Evolutionary conservation across 64 coral and sea anemone genomes (phyloP), one percentile per base, ranked within the genome.

Genomic region (Catalaphyllia jardinei): DNA sequence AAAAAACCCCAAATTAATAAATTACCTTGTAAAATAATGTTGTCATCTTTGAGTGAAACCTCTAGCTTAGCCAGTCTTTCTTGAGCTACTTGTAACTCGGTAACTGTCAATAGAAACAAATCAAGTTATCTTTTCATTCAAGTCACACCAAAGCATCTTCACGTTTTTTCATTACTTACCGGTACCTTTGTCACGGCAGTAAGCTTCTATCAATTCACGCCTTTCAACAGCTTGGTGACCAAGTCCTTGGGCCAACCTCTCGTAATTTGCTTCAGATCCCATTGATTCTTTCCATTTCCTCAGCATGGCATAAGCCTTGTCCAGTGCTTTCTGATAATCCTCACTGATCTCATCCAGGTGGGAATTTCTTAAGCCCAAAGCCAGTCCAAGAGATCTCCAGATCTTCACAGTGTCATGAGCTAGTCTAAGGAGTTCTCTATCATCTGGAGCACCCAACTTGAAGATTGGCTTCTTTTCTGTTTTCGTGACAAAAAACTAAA

Each of bases 371-470:
- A 92, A 27, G 14, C 62, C 59, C 24, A 92, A 24, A 59, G 39
- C 74, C 22, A 75, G 17, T 17, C 90, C 90, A 30, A 92, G 72
- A 27, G 25, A 63, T 61, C 52, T 87, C 90, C 90, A 92, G 42
- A 87, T 71, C 16, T 27, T 17, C 13, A 87, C 0, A 24, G 54
- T 50, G n/a, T 92, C 80, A 30, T 59, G 63, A 63, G 90, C 90
- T 7, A 92, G 46, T 31, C 72, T 31, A 15, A 75, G 60, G 3
- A 91, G 55, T 15, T 82, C 77, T 0, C 22, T 27, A 25, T 84
- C 35, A 19, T 54, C 19, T 19, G 79, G 79, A 28, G 22, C 13
- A 3, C 81, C 81, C 64, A 42, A 35, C 25, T 85, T 85, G 81
- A 85, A 52, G 0, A 51, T 1, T 20, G 50, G 49, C 10, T 14